phyloP scores from a whole-genome alignment of 2,888 invertebrate species.

The Drosophila mimetica region DNA sequence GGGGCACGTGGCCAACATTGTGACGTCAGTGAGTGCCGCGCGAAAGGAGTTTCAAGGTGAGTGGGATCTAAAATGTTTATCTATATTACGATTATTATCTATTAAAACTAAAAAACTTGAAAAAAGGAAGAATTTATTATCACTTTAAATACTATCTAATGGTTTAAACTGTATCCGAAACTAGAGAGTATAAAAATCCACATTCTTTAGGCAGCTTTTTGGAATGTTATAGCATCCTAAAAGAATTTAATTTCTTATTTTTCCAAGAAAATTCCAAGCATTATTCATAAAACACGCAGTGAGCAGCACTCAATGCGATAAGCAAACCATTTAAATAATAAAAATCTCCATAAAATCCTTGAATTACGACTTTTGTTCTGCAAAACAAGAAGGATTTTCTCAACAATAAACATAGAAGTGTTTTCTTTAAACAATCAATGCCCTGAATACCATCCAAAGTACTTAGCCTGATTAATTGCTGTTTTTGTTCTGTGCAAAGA shows the following conservation, averaged over 20 bases:
- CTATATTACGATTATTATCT: too few relatives aligned
- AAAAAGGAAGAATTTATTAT: too few relatives aligned
- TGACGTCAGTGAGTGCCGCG: constrained; percentile 98
- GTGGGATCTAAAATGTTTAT: too few relatives aligned
- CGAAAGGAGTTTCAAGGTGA: constrained; percentile 99
- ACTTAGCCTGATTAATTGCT: constrained; percentile 30
- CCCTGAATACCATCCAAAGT: constrained; percentile 2
- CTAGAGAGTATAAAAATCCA: too few relatives aligned
- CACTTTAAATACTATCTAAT: too few relatives aligned
- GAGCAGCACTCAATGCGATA: background rate
- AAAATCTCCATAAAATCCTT: background rate
- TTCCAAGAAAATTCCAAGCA: background rate
- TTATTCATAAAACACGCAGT: background rate
- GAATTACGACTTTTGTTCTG: constrained; percentile 1
- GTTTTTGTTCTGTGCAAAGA: constrained; percentile 19
- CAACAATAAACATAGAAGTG: background rate
- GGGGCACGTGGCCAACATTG: constrained; percentile 99
- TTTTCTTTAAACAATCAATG: background rate
- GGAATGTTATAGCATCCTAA: too few relatives aligned
- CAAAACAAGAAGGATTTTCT: background rate
- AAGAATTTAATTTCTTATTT: too few relatives aligned
- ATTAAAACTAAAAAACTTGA: too few relatives aligned
- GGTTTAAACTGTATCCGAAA: too few relatives aligned
- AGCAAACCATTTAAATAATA: background rate
- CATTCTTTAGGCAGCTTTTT: too few relatives aligned